A percentile compares a stretch with the other conserved stretches of the same genome.
phyloP scores from a whole-genome alignment of 2,113 vertebrate genomes.

The Jaculus jaculus region DNA sequence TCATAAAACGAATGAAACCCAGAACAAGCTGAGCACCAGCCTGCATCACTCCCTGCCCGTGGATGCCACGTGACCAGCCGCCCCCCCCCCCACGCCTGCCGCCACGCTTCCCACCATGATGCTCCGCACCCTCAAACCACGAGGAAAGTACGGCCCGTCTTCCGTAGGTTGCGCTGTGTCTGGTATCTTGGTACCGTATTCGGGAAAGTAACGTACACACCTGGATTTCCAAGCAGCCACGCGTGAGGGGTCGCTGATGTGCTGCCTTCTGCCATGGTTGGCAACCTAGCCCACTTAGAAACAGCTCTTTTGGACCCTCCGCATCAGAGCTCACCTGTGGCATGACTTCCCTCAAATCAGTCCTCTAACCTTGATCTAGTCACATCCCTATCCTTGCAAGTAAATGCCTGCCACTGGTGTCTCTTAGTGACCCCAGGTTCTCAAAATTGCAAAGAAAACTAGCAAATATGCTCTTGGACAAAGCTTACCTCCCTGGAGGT shows the following conservation, averaged over 20 bases:
- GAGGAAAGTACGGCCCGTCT: too few relatives aligned
- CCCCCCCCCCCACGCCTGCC: too few relatives aligned
- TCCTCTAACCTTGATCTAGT: not conserved
- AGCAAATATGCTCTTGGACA: not conserved
- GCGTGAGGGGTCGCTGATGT: not conserved
- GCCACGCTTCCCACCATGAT: too few relatives aligned
- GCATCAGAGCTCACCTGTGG: not conserved
- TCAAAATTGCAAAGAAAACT: conserved; percentile 30
- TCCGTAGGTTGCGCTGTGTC: too few relatives aligned
- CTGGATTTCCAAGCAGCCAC: not conserved
- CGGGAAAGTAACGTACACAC: too few relatives aligned
- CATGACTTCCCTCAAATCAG: not conserved
- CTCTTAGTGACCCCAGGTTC: not conserved
- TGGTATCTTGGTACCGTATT: too few relatives aligned
- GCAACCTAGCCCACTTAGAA: not conserved
- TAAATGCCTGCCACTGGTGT: not conserved
- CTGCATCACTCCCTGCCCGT: too few relatives aligned
- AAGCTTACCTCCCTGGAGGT: not conserved
- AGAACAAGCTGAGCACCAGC: too few relatives aligned
- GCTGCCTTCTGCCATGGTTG: not conserved
- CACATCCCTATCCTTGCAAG: not conserved
- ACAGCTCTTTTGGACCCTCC: not conserved
- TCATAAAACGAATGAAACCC: too few relatives aligned
- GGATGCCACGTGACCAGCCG: too few relatives aligned
- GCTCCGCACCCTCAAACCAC: too few relatives aligned